Evolutionary conservation across 2,797 vertebrate genomes (phyloP).

Genomic region (Coracias cyanogaster): DNA sequence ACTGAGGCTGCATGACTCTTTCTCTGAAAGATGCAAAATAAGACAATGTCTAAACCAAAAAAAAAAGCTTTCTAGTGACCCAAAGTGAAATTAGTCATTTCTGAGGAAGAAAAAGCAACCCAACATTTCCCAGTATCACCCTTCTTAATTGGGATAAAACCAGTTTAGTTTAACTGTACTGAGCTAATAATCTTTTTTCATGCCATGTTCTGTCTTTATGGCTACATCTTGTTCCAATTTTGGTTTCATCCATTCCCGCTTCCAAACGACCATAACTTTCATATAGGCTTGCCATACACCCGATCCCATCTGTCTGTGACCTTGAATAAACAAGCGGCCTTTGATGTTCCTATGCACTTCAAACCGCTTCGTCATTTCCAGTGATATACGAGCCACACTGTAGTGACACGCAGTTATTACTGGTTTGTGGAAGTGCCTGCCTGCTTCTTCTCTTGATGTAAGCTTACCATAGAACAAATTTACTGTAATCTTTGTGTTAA

Average conservation of each 20-base stretch:
- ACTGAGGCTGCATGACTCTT: accelerated
- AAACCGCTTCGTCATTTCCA: conserved; percentile 66
- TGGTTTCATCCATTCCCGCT: conserved; percentile 47
- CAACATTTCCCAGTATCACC: not conserved
- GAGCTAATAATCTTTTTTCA: conserved; percentile 34
- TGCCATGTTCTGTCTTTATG: conserved; percentile 12
- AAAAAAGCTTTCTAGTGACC: not conserved
- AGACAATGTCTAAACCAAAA: not conserved
- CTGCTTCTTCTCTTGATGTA: conserved; percentile 53
- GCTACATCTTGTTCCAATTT: conserved; percentile 70
- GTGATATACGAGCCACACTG: conserved; percentile 41
- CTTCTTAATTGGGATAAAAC: not conserved
- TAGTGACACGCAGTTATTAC: conserved; percentile 46
- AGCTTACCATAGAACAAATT: conserved; percentile 75
- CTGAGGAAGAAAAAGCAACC: not conserved
- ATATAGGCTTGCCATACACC: conserved; percentile 28
- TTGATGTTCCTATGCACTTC: conserved; percentile 56
- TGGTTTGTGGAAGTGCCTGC: conserved; percentile 68
- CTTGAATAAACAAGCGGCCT: conserved; percentile 57
- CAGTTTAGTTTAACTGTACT: not conserved
- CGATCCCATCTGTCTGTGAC: conserved; percentile 60
- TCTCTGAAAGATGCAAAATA: not conserved
- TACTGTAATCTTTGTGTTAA: conserved; percentile 71
- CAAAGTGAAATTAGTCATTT: not conserved
- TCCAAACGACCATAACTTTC: conserved; percentile 33